Evolutionary conservation across 92 coral and sea anemone species (phyloP), one percentile per base, ranked within the genome.

Genomic region (Pocillopora meandrina): DNA sequence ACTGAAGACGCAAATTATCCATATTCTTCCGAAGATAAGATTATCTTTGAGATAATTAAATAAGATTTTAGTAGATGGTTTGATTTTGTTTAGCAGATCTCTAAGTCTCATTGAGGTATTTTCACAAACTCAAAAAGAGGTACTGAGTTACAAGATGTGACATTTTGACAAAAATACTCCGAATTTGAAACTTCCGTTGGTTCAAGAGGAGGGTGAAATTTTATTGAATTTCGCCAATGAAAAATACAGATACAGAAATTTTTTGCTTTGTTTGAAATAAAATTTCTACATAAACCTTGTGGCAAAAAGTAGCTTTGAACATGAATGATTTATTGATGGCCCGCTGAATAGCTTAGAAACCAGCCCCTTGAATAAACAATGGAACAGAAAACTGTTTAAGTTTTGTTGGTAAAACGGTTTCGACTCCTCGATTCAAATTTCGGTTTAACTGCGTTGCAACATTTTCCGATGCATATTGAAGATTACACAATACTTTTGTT

Each of bases 321-420:
- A 12, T 84, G 16, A 84, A 76, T 84, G 9, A 84, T 76, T 84
- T 13, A 76, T 63, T 31, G 61, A 82, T 73, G 9, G 55, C 86
- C 79, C 12, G 86, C 79, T 42, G 86, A 61, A 52, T 52, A 60
- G 31, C 23, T 73, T 65, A 55, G 60, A 72, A 82, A 82, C 79
- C 36, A 72, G 47, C 21, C 64, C 79, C 52, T 10, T 11, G 72
- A 83, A 71, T 63, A 63, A 52, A 73, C 72, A 69, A 74, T 73
- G 73, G 73, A 23, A 33, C 20, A 71, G 61, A 64, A 72, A 82
- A 61, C 61, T 73, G 31, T 61, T 61, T 64, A 74, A 73, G 36
- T 82, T 20, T 52, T 63, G 17, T 26, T 61, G 55, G 23, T 80
- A 80, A 69, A 70, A 71, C 61, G 77, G 16, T 19, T 10, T 17